Base-by-base conservation (phyloP, 2,888 invertebrate genomes). In the Lordiphosa fenestrarum region DNA sequence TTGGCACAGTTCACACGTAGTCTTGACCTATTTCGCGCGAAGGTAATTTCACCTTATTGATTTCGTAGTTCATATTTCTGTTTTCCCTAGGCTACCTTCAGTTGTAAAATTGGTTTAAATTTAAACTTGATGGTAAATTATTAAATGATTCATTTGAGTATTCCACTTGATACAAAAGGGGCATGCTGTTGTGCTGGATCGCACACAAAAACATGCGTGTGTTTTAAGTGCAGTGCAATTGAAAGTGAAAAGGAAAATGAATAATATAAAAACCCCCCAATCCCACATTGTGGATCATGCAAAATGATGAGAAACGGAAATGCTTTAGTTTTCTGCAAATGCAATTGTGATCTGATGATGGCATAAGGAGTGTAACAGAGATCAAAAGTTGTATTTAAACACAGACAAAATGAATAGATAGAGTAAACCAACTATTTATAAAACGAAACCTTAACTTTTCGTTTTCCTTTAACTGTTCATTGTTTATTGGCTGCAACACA, bases 181-280 rank as follows among this genome's bases (percentile, higher is more conserved):
- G 30, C 30, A 9, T 35, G 39, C 13, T 38, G 58, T 30, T 30
- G 30, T 41, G 58, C 21, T 30, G 30, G 30, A 30, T 30, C 9
- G 30, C 23, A 21, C 19, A 50, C 51, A 48, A 44, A 30, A 30
- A 3, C 7, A 10, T 53, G 62, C 48, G 54, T 51, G 23, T 37
- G 7, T 63, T 54, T 53, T 61, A 53, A 73, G 59, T 66, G 83
- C 71, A 73, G 25, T 35, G 57, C 66, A 82, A 76, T 82, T 82
- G 83, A 82, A 82, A 76, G 83, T 71, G 65, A 76, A 76, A 57
- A 48, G 41, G 50, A 51, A 44, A 35, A 40, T 42, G 53, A 38
- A 36, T 61, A 51, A 33, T 44, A 46, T 44, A 60, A 60, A 46
- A 33, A 15, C 47, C 47, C 52, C 37, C 37, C 41, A 53, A 61